Conservation (phyloP, 2,113 vertebrate species). For the Pteruthius melanotis region DNA sequence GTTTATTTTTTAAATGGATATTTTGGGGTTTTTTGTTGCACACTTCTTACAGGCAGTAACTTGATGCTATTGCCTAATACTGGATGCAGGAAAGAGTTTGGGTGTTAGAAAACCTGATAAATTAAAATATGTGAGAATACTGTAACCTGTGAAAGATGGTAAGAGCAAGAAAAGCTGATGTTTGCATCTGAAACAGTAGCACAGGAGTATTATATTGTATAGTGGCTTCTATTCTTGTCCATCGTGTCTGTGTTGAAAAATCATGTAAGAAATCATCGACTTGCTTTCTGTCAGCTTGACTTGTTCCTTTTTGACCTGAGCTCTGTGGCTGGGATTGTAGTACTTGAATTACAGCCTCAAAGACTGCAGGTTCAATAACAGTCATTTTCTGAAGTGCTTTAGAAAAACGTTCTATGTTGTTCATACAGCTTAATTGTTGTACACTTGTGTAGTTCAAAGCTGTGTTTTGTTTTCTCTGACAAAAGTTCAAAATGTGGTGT, state of each 20-base stretch:
- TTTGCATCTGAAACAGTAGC: neutral
- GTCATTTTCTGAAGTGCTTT: conserved; percentile 24
- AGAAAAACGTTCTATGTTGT: neutral
- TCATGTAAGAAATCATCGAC: neutral
- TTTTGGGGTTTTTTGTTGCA: neutral
- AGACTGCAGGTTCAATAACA: neutral
- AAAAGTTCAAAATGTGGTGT: neutral
- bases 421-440: neutral
- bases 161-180: neutral
- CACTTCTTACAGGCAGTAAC: neutral
- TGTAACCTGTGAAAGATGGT: neutral
- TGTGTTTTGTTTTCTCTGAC: neutral
- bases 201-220: neutral
- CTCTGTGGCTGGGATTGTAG: neutral
- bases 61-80: neutral
- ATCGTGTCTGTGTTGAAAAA: neutral
- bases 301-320: conserved; percentile 41
- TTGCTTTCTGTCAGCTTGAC: conserved; percentile 19
- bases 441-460: neutral
- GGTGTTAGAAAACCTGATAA: neutral
- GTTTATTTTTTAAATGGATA: neutral
- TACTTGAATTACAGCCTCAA: neutral
- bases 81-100: neutral
- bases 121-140: neutral
- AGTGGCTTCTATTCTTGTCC: neutral